phyloP scores from a whole-genome alignment of 2,888 invertebrate genomes.

The Nycteola revayana region DNA sequence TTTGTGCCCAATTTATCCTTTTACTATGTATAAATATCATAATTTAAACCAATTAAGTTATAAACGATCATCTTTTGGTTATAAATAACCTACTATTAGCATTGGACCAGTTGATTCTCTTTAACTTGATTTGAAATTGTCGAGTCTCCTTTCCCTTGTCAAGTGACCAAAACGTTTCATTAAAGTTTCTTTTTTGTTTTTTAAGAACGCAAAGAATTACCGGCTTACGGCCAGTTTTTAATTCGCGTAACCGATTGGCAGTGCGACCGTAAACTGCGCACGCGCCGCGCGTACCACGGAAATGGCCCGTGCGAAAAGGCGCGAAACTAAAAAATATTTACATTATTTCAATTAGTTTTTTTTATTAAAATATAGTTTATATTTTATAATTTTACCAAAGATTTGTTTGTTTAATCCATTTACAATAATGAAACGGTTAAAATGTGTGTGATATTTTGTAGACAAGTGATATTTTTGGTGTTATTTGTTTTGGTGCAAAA shows the following conservation, averaged over 20 bases:
- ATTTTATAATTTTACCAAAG: conserved; percentile 38
- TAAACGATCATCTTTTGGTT: no score
- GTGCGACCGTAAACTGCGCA: conserved; percentile 49
- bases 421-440: conserved; percentile 63
- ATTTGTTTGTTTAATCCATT: conserved; percentile 39
- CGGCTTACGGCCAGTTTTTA: conserved; percentile 12
- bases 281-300: conserved; percentile 46
- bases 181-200: no score
- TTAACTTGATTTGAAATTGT: no score
- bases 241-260: conserved; percentile 34
- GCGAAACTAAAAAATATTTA: conserved; percentile 42
- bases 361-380: no score
- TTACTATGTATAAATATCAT: no score
- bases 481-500: conserved; percentile 41
- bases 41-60: no score
- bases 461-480: conserved; percentile 46
- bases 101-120: no score
- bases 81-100: no score
- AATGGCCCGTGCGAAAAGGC: conserved; percentile 54
- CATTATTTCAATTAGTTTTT: no score
- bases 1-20: no score
- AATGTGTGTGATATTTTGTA: conserved; percentile 56
- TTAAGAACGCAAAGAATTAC: background rate
- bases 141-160: no score
- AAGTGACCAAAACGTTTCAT: no score